Percentiles rank a stretch among this genome's conserved stretches.
Conservation (phyloP, 2,888 invertebrate species). For the Eupithecia centaureata region DNA sequence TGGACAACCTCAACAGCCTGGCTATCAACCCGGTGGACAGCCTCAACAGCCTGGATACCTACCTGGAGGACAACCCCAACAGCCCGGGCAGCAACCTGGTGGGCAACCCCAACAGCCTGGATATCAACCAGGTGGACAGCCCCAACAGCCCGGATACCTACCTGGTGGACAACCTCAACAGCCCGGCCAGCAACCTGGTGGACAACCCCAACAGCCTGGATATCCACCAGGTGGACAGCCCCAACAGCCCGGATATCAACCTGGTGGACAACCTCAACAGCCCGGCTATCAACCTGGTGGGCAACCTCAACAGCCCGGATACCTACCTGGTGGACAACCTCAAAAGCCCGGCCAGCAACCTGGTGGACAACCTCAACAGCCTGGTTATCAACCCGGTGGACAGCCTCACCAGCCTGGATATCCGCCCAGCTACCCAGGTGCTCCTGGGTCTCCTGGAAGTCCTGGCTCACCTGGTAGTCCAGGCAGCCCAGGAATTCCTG, state of each 20-base stretch:
- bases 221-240: slow-evolving; percentile 1
- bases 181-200: slow-evolving; percentile 38
- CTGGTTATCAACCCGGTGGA: slow-evolving; percentile 43
- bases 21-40: slow-evolving; percentile 4
- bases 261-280: slow-evolving; percentile 1
- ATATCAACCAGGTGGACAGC: slow-evolving; percentile 31
- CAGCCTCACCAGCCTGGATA: slow-evolving; percentile 39
- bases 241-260: slow-evolving; percentile 10
- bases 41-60: slow-evolving; percentile 56
- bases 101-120: slow-evolving; percentile 43
- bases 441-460: slow-evolving; percentile 39
- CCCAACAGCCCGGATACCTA: slow-evolving; percentile 3
- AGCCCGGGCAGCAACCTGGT: slow-evolving; percentile 38
- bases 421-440: slow-evolving; percentile 43
- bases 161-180: slow-evolving; percentile 10
- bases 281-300: slow-evolving; percentile 43
- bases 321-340: slow-evolving; percentile 4
- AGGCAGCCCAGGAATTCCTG: slow-evolving; percentile 41
- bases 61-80: slow-evolving; percentile 25
- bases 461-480: slow-evolving; percentile 44
- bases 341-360: too few species aligned
- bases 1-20: slow-evolving; percentile 28
- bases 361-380: slow-evolving; percentile 5
- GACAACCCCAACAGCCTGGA: slow-evolving; percentile 10
- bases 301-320: slow-evolving; percentile 31